These are phyloP conservation scores for Biston betularia DNA, from an alignment of 2,888 invertebrate genomes.

Conservation along the genomic window DNA sequence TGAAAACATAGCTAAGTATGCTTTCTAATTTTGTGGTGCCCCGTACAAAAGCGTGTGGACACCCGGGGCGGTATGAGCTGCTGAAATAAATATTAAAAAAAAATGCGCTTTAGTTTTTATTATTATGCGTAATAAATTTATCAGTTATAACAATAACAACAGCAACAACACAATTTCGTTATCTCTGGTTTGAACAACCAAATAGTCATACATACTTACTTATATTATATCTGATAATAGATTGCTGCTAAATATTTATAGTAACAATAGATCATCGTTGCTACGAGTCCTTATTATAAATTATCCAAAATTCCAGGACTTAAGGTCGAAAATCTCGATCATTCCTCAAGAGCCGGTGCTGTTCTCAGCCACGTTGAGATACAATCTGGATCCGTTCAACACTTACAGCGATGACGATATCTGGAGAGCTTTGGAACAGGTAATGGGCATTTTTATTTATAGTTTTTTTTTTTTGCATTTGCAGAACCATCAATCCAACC, in stretches of 20 bases:
- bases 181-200: neutral
- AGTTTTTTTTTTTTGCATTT: too few relatives aligned
- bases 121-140: neutral
- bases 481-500: too few relatives aligned
- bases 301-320: slow-evolving; percentile 64
- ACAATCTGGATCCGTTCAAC: slow-evolving; percentile 91
- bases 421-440: slow-evolving; percentile 89
- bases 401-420: slow-evolving; percentile 87
- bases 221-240: neutral
- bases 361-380: slow-evolving; percentile 89
- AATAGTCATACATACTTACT: neutral
- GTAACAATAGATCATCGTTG: neutral
- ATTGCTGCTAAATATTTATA: neutral
- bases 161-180: neutral
- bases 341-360: slow-evolving; percentile 90
- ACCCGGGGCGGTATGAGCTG: too few relatives aligned
- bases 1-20: too few relatives aligned
- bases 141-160: neutral
- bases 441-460: slow-evolving; percentile 50
- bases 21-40: too few relatives aligned
- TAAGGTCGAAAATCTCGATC: slow-evolving; percentile 89
- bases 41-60: too few relatives aligned
- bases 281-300: neutral
- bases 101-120: neutral
- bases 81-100: too few relatives aligned